phyloP scores from a whole-genome alignment of 92 coral and sea anemone genomes.

The Pocillopora grandis region DNA sequence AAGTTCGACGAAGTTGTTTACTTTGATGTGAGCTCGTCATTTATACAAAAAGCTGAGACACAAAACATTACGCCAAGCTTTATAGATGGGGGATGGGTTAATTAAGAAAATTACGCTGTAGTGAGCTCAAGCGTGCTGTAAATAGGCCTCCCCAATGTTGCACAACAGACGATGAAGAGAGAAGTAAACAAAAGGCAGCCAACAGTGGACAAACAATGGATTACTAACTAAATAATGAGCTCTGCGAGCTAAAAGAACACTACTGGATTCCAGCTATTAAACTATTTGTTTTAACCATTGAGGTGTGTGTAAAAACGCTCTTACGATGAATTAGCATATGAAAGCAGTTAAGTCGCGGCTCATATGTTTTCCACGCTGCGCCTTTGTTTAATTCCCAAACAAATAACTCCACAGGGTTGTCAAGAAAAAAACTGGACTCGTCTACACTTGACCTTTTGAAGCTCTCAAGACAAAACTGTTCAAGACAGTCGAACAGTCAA shows the following conservation, averaged over 20 bases:
- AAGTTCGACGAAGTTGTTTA: slow-evolving; percentile 6
- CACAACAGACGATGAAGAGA: slow-evolving; percentile 54
- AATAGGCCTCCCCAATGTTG: slow-evolving; percentile 68
- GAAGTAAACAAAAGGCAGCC: slow-evolving; percentile 43
- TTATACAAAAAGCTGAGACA: slow-evolving; percentile 23
- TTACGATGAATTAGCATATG: slow-evolving; percentile 49
- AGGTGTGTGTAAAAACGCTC: slow-evolving; percentile 44
- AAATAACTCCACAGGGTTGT: slow-evolving; percentile 32
- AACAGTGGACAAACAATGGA: slow-evolving; percentile 37
- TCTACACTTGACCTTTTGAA: slow-evolving; percentile 15
- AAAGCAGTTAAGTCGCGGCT: slow-evolving; percentile 31
- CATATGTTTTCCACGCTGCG: slow-evolving; percentile 51
- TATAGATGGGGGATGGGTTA: slow-evolving; percentile 31
- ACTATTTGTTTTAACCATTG: slow-evolving; percentile 58
- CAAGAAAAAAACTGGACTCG: slow-evolving; percentile 4
- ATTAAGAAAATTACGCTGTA: slow-evolving; percentile 49
- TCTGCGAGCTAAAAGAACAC: slow-evolving; percentile 41
- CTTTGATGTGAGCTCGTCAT: slow-evolving; percentile 10
- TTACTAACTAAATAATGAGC: slow-evolving; percentile 32
- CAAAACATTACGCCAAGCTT: slow-evolving; percentile 27
- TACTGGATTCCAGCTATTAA: slow-evolving; percentile 53
- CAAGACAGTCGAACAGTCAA: not conserved
- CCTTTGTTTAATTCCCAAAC: slow-evolving; percentile 36
- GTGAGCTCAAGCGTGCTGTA: slow-evolving; percentile 27
- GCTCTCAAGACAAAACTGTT: not conserved